Percentiles rank a stretch among this genome's conserved stretches.
phyloP scores from a whole-genome alignment of 2,113 vertebrate genomes.

The Heteronetta atricapilla region DNA sequence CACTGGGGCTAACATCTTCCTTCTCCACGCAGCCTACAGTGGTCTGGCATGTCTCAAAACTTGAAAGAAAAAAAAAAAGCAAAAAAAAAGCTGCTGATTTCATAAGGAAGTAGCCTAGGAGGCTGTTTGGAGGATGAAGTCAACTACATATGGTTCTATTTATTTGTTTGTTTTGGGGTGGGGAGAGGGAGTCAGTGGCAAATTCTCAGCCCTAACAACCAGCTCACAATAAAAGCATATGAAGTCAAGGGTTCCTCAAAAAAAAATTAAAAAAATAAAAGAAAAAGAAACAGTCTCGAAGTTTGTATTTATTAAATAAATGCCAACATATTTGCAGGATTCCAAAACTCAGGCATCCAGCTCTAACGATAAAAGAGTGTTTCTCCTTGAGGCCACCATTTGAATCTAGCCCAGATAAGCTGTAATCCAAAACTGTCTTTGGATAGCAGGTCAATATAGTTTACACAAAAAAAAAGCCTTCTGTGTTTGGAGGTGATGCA shows the following conservation, averaged over 20 bases:
- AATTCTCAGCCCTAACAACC: conserved; percentile 62
- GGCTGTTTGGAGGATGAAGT: conserved; percentile 49
- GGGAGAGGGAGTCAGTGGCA: conserved; percentile 58
- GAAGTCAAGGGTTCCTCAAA: conserved; percentile 39
- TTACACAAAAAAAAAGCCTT: background rate
- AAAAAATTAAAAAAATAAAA: conserved; percentile 1
- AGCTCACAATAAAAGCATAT: conserved; percentile 45
- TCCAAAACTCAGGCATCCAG: conserved; percentile 19
- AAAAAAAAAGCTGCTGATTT: conserved; percentile 22
- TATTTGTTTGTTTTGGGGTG: conserved; percentile 67
- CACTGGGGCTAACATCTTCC: background rate
- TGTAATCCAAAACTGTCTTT: conserved; percentile 17
- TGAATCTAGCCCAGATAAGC: conserved; percentile 21
- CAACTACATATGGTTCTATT: conserved; percentile 66
- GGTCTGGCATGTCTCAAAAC: conserved; percentile 47
- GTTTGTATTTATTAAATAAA: conserved; percentile 47
- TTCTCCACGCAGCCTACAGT: background rate
- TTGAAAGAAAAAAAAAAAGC: background rate
- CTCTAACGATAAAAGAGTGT: background rate
- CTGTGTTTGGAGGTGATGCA: background rate
- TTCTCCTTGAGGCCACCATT: conserved; percentile 7
- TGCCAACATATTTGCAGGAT: conserved; percentile 22
- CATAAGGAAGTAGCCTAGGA: conserved; percentile 40
- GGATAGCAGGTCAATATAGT: background rate
- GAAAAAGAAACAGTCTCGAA: conserved; percentile 2